Percentiles rank a stretch among this genome's conserved stretches.
These are phyloP conservation scores for Drosophila pachea DNA, from an alignment of 1,140 invertebrate genomes.

Conservation along the genomic window DNA sequence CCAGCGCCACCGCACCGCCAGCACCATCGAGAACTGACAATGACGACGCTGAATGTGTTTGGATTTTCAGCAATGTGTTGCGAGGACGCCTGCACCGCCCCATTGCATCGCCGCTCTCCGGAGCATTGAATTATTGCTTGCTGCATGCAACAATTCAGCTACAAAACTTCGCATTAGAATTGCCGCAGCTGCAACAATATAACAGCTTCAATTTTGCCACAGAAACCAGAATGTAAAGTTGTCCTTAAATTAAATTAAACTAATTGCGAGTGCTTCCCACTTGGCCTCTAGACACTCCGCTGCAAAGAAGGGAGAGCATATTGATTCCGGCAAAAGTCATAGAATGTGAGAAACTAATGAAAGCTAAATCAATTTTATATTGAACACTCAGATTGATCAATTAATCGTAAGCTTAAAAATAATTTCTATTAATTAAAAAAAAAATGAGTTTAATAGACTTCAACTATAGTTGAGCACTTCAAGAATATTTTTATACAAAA, in stretches of 20 bases:
- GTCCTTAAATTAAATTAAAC: conserved; percentile 37
- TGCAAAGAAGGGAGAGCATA: neutral
- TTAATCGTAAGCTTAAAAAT: no score
- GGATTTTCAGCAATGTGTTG: conserved; percentile 62
- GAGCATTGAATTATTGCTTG: conserved; percentile 72
- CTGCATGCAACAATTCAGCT: conserved; percentile 71
- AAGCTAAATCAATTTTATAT: no score
- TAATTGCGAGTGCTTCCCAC: neutral
- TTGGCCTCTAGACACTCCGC: neutral
- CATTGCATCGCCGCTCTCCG: conserved; percentile 31
- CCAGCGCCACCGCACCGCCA: conserved; percentile 1
- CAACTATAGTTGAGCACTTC: no score
- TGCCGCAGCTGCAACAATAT: conserved; percentile 10
- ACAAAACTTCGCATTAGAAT: conserved; percentile 46
- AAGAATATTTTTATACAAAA: no score
- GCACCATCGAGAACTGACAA: conserved; percentile 27
- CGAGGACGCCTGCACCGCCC: conserved; percentile 29
- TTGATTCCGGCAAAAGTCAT: neutral
- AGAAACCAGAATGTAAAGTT: no score
- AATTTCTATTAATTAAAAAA: no score
- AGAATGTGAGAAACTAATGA: no score
- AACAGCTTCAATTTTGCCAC: conserved; percentile 20
- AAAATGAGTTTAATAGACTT: no score
- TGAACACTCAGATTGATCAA: no score
- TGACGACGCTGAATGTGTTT: conserved; percentile 65